phyloP scores from a whole-genome alignment of 2,797 vertebrate genomes.

The Diplodus sargus region DNA sequence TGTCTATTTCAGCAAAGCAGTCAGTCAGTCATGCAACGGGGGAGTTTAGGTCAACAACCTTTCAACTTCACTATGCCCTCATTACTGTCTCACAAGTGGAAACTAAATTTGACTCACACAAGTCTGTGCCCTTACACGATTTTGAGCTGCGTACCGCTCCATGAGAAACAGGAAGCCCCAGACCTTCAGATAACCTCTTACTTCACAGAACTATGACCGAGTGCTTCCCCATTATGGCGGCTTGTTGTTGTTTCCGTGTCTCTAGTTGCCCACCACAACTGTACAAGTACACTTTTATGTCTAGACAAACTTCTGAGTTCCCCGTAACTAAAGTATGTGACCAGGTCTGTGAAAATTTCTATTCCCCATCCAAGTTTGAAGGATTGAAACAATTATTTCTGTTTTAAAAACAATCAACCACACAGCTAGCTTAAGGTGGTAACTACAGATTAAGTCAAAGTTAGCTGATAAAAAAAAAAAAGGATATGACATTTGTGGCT shows the following conservation, averaged over 20 bases:
- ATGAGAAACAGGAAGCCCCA: constrained; percentile 73
- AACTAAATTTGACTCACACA: constrained; percentile 71
- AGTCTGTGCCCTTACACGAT: constrained; percentile 28
- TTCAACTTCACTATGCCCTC: constrained; percentile 48
- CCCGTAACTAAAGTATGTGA: neutral
- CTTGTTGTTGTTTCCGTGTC: constrained; percentile 13
- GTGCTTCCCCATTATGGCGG: constrained; percentile 41
- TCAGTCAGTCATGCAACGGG: constrained; percentile 42
- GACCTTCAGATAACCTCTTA: constrained; percentile 71
- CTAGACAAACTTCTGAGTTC: neutral
- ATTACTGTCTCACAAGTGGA: constrained; percentile 58
- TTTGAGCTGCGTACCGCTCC: constrained; percentile 28
- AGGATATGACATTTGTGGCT: neutral
- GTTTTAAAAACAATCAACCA: neutral
- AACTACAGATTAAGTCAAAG: neutral
- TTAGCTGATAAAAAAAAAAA: neutral
- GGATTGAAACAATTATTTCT: neutral
- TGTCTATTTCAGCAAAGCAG: constrained; percentile 69
- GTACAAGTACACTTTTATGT: neutral
- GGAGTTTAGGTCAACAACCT: constrained; percentile 56
- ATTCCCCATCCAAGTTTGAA: neutral
- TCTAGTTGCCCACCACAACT: constrained; percentile 16
- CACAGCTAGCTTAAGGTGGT: neutral
- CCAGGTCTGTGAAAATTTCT: neutral
- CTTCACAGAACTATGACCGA: constrained; percentile 48